Base-by-base conservation (phyloP, 2,113 vertebrate genomes). In the Dryoscopus gambensis region DNA sequence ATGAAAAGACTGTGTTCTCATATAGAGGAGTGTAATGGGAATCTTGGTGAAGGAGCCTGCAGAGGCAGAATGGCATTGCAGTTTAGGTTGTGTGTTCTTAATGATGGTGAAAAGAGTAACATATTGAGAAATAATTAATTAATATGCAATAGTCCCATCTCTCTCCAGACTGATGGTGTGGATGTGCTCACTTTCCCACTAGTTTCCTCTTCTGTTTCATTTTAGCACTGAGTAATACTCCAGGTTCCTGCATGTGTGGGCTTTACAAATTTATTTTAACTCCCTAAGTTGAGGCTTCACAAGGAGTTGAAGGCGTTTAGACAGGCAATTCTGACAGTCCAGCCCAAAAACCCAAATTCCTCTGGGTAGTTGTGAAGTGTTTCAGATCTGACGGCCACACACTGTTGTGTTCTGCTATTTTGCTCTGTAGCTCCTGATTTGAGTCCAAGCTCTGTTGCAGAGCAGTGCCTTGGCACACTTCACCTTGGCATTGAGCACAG, bases 401-500 rank as follows among this genome's bases (percentile, higher is more conserved):
- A 3, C n/a, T 47, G 44, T 39, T 86, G 57, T 70, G 46, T 40
- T 79, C 79, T 62, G 52, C 52, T 63, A 30, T 28, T 77, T 71
- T 70, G 50, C 53, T 65, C 69, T 67, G 64, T 55, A 75, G 33
- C 59, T 86, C 49, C 73, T 87, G 73, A 49, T 52, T 21, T 30
- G 73, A 89, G 74, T 69, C 53, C 60, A 64, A 46, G 65, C 73
- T 64, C 10, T 44, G 50, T 22, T 47, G 53, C 73, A 77, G 56
- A 84, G 79, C 69, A 27, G 67, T 52, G 88, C 50, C n/a, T 57
- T 67, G 64, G 76, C 68, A 70, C 68, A 21, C 39, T 33, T 59
- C 13, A 24, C 13, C 56, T 86, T 5, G 0, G 5, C 33, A 15
- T 4, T 8, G 1, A 15, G 15, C 13, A 6, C 2, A 2, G 71